Evolutionary conservation across 2,888 invertebrate species (phyloP), one percentile per base, ranked within the genome.

Genomic region (Eristalis intricaria): DNA sequence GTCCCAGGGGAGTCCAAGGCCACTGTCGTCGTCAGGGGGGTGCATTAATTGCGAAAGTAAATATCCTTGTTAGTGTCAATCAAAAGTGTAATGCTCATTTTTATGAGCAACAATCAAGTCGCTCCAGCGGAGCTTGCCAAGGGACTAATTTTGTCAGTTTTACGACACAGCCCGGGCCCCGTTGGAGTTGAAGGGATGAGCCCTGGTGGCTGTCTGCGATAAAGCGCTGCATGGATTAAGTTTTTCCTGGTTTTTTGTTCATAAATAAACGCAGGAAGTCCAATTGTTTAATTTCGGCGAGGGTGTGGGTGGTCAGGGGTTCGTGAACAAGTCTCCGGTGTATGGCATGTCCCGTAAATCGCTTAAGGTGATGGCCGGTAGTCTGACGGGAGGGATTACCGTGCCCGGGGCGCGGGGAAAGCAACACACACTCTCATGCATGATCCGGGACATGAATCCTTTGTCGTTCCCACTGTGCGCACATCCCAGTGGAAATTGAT

Each of bases 41-140:
- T 43, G 26, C 50, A 74, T 68, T 81, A 81, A 75, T 81, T 69
- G 74, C n/a, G 29, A 69, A 81, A 74, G 81, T 74, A 64, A 75
- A 81, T 81, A 69, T 81, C 58, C 74, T 81, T 69, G 69, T 69
- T 64, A 74, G 64, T 58, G 74, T 75, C 80, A 81, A 81, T 74
- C 74, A 81, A 73, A 69, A 74, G 35, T 22, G 50, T 73, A 26
- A 61, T 66, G 38, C 43, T 56, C 26, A 68, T 66, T 63, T 66
- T 66, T 60, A 60, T 26, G 60, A 26, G 13, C 26, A 26, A 29
- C 60, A 60, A 60, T 23, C 60, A 60, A 26, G 60, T 29, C 13
- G 60, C 60, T 60, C 23, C 15, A 29, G 23, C 60, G 4, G 60
- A 13, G 15, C 15, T 23, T 15, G n/a, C 50, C 50, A 8, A 7